phyloP scores from a whole-genome alignment of 2,888 invertebrate genomes.

The Xestobium rufovillosum region DNA sequence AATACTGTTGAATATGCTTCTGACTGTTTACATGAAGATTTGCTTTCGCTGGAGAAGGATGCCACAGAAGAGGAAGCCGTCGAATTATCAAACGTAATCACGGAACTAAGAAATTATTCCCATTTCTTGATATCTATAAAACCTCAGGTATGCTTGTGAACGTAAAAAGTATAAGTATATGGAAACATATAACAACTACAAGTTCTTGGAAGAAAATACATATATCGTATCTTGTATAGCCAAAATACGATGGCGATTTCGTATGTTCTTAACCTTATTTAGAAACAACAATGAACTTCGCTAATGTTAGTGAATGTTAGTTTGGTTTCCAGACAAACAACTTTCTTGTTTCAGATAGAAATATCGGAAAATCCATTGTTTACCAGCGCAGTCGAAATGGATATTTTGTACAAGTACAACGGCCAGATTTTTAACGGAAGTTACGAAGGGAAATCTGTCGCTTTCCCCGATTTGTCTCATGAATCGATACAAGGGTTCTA shows the following conservation, averaged over 20 bases:
- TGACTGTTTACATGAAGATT: constrained; percentile 44
- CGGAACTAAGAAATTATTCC: constrained; percentile 9
- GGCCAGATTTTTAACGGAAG: constrained; percentile 12
- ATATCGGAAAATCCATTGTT: constrained; percentile 24
- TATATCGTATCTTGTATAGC: too few species aligned
- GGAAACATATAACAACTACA: too few species aligned
- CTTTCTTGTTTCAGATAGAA: constrained; percentile 22
- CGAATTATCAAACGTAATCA: neutral
- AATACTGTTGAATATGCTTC: constrained; percentile 35
- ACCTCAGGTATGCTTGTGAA: constrained; percentile 39
- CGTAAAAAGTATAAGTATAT: too few species aligned
- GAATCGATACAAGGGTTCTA: constrained; percentile 27
- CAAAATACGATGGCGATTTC: too few species aligned
- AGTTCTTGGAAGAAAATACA: too few species aligned
- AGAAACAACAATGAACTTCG: too few species aligned
- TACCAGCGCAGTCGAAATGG: constrained; percentile 23
- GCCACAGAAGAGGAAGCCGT: constrained; percentile 6
- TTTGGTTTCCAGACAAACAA: too few species aligned
- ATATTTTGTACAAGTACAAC: constrained; percentile 29
- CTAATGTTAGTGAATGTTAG: too few species aligned
- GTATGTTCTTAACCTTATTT: too few species aligned
- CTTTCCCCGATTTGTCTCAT: constrained; percentile 36
- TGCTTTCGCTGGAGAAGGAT: constrained; percentile 26
- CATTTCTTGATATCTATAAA: constrained; percentile 34
- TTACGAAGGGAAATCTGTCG: constrained; percentile 34